Evolutionary conservation across 2,113 vertebrate genomes (phyloP), one percentile per base, ranked within the genome.

Genomic region (Gymnorhina tibicen): DNA sequence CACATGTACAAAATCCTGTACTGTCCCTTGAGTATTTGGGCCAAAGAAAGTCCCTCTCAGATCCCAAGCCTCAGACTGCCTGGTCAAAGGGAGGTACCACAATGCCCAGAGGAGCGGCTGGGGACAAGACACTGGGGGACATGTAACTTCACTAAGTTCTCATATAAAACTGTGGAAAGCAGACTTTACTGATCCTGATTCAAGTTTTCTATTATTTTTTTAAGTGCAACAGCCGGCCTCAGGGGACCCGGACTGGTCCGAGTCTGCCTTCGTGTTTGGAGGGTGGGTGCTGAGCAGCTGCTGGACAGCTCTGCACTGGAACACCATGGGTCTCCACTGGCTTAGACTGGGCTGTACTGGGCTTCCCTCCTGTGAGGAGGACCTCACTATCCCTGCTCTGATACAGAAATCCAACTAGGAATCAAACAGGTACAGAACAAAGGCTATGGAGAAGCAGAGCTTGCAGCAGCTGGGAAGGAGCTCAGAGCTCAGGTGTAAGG

Each of bases 181-280:
- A 67, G 41, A 30, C 14, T 89, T 76, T 42, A 22, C 32, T 49
- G 64, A 63, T 79, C 12, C 26, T 39, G 13, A 35, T 42, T 46
- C 3, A 4, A 68, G 15, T 77, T 74, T 84, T 73, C 37, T 73
- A 0, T 55, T 83, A 59, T 9, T 86, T 26, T 70, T 32, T 46
- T 27, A 62, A 37, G 9, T 74, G 37, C 14, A 60, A 47, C 24
- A 58, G 64, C 20, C 56, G 63, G 0, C 32, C 12, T 75, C 20
- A 53, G 28, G 24, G 28, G 21, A 10, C 39, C 37, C 1, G 1
- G 60, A 2, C 39, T 2, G 4, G 9, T 60, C 39, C 6, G 27
- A 53, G 28, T 44, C 32, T 68, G 44, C 39, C 3, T 18, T 76
- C 0, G 1, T 50, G 33, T 68, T 72, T 68, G 58, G 22, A 63